Evolutionary conservation across 2,113 vertebrate genomes (phyloP).

Genomic region (Tautogolabrus adspersus): DNA sequence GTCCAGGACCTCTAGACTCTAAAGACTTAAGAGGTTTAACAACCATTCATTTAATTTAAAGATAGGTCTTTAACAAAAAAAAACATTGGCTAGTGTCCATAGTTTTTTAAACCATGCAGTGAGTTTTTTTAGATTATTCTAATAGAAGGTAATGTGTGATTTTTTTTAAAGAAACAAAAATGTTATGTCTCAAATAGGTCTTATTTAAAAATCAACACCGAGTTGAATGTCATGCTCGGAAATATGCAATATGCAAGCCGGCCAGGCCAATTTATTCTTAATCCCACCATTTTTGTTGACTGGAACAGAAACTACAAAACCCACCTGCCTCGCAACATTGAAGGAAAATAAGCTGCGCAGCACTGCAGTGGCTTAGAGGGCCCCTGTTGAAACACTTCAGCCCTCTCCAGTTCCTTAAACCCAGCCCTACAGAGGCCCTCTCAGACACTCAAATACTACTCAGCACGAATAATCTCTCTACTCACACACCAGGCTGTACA

Average conservation of each 20-base stretch:
- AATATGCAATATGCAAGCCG: neutral
- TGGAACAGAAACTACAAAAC: constrained; percentile 15
- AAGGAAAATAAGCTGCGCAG: constrained; percentile 34
- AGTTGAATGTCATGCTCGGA: too few relatives aligned
- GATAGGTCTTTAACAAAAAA: neutral
- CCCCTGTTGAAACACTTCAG: constrained; percentile 63
- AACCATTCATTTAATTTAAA: constrained; percentile 3
- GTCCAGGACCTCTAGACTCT: neutral
- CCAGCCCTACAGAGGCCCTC: constrained; percentile 58
- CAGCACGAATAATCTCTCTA: constrained; percentile 65
- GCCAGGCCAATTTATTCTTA: neutral
- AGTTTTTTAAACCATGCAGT: too few relatives aligned
- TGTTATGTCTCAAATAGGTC: too few relatives aligned
- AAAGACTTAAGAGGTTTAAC: constrained; percentile 3
- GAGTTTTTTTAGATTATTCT: too few relatives aligned
- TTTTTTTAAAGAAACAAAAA: too few relatives aligned
- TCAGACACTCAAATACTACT: constrained; percentile 64
- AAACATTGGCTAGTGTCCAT: too few relatives aligned
- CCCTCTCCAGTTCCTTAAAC: constrained; percentile 71
- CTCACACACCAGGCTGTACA: constrained; percentile 62
- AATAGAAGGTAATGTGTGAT: too few relatives aligned
- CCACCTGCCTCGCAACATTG: constrained; percentile 22
- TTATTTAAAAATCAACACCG: too few relatives aligned
- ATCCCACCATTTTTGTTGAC: constrained; percentile 8
- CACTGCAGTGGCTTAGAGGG: constrained; percentile 50